These are phyloP conservation scores for Ypsolopha scabrella DNA, from an alignment of 2,888 invertebrate species.

Conservation along the genomic window DNA sequence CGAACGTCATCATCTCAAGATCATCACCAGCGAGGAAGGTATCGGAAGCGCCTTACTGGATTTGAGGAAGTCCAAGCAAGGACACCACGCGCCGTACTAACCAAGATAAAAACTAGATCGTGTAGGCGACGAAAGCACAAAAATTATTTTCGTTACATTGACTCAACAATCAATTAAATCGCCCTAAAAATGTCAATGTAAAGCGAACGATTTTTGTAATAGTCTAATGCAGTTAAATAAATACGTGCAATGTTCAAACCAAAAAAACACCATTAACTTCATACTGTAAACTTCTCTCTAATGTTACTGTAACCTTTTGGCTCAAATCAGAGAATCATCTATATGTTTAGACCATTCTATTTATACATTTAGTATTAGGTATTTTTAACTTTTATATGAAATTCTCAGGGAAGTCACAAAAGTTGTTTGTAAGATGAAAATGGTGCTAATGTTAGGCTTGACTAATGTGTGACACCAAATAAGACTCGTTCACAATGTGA, in stretches of 20 bases:
- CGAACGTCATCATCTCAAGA: conserved; percentile 26
- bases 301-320: conserved; percentile 46
- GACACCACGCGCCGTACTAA: conserved; percentile 25
- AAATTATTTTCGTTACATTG: conserved; percentile 55
- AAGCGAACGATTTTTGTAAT: conserved; percentile 49
- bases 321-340: conserved; percentile 63
- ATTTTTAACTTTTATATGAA: conserved; percentile 67
- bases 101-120: conserved; percentile 23
- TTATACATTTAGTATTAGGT: conserved; percentile 65
- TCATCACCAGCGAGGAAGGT: conserved; percentile 25
- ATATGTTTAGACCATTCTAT: conserved; percentile 53
- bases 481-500: conserved; percentile 63
- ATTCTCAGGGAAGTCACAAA: conserved; percentile 67
- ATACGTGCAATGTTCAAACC: conserved; percentile 68
- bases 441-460: conserved; percentile 68
- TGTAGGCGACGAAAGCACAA: conserved; percentile 29
- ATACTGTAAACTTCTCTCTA: conserved; percentile 49
- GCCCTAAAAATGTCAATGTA: conserved; percentile 55
- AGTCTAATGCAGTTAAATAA: conserved; percentile 40
- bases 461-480: conserved; percentile 68
- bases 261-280: conserved; percentile 64
- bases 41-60: conserved; percentile 3
- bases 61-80: conserved; percentile 12
- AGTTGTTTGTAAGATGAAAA: conserved; percentile 61
- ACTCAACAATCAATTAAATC: conserved; percentile 22